Base-by-base conservation (phyloP, 2,797 vertebrate species). In the Parotocinclus haroldoi region DNA sequence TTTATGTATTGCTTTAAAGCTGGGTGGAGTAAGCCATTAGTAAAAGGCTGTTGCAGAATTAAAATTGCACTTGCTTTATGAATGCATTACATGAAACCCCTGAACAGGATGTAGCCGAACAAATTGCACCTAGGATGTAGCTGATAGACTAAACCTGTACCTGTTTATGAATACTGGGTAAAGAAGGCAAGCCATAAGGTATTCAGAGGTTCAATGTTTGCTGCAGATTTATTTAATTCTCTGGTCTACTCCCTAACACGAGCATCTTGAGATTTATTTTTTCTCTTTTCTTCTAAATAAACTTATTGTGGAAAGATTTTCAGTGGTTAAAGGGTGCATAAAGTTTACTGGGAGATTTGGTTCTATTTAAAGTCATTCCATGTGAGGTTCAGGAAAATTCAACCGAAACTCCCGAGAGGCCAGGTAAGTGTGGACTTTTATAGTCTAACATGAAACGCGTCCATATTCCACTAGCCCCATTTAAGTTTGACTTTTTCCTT, bases 331-430 rank as follows among this genome's bases (percentile, higher is more conserved):
- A 80, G 69, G 27, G 73, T 85, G 83, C 82, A 81, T 85, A 73
- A 72, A 74, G 82, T 87, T 88, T 85, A 87, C 82, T 79, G 81
- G 82, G 79, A 75, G 85, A 79, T 89, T 74, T 90, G 86, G 78
- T 90, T 81, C 88, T 88, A 87, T 88, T 89, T 85, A 83, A n/a
- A n/a, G 89, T 91, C 81, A 89, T 89, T 85, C 88, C 89, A 81
- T 85, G 77, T 89, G 88, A 91, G 77, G 85, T 84, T 89, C 87
- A 86, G 83, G 88, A 90, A 85, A 86, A 67, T 89, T 83, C 83
- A 79, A 58, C 83, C 74, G 89, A 89, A 61, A 56, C 76, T 37
- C 81, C 87, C 71, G 88, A 89, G 72, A 89, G 86, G 58, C 83
- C 88, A 3, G 89, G 89, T 90, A 83, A 88, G 87, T 89, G 75